Conservation (phyloP, 2,888 invertebrate species). For the Dimorphilus gyrociliatus region DNA sequence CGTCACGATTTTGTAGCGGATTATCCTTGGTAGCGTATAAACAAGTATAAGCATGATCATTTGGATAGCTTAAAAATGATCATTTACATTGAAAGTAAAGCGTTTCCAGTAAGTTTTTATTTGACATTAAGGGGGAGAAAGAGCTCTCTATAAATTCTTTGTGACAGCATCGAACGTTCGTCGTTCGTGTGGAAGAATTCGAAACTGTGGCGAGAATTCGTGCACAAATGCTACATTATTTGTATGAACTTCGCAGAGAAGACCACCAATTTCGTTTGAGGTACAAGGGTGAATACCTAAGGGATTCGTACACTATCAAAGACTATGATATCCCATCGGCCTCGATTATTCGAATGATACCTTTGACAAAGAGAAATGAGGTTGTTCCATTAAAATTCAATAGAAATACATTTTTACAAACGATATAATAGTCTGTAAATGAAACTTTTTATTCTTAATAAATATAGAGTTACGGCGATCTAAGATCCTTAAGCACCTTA, state of each 20-base stretch:
- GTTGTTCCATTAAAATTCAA: slow-evolving; percentile 11
- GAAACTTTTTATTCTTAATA: too few relatives aligned
- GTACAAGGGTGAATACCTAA: slow-evolving; percentile 25
- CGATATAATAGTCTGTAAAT: not conserved
- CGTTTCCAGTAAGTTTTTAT: slow-evolving; percentile 19
- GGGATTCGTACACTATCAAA: slow-evolving; percentile 22
- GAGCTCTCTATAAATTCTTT: too few relatives aligned
- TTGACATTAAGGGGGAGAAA: too few relatives aligned
- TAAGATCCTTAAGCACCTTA: not conserved
- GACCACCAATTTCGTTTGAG: slow-evolving; percentile 28
- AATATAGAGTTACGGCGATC: not conserved
- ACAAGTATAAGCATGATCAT: too few relatives aligned
- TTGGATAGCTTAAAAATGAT: too few relatives aligned
- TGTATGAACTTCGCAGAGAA: slow-evolving; percentile 25
- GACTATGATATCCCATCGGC: slow-evolving; percentile 26
- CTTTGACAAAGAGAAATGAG: slow-evolving; percentile 19
- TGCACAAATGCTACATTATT: slow-evolving; percentile 26
- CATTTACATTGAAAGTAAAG: slow-evolving; percentile 23
- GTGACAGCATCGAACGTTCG: slow-evolving; percentile 27
- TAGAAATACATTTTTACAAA: not conserved
- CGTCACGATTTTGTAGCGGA: too few relatives aligned
- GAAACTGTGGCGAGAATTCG: slow-evolving; percentile 26
- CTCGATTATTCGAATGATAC: slow-evolving; percentile 26
- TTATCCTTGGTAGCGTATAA: too few relatives aligned
- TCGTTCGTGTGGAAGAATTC: slow-evolving; percentile 17